Conservation (phyloP, 1,140 invertebrate species). For the Drosophila pachea region DNA sequence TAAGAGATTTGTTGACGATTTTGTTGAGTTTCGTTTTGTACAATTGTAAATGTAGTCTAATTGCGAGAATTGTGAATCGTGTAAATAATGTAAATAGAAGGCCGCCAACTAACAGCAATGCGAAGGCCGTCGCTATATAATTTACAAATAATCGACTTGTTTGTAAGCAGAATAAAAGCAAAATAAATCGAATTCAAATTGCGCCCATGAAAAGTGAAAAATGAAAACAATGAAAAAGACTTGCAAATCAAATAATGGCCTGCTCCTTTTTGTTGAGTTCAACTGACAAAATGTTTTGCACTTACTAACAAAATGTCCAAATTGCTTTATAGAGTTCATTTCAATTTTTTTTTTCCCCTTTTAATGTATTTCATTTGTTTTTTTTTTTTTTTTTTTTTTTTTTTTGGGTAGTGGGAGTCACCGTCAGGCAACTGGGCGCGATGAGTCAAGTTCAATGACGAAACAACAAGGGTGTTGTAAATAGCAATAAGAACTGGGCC, state of each 20-base stretch:
- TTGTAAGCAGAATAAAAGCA: slow-evolving; percentile 54
- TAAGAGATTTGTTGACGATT: slow-evolving; percentile 69
- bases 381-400: slow-evolving; percentile 6
- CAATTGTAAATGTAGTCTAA: slow-evolving; percentile 61
- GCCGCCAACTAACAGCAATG: slow-evolving; percentile 43
- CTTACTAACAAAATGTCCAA: slow-evolving; percentile 35
- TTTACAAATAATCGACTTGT: slow-evolving; percentile 70
- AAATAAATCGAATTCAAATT: slow-evolving; percentile 64
- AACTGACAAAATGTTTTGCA: slow-evolving; percentile 54
- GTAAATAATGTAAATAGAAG: slow-evolving; percentile 76
- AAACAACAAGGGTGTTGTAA: slow-evolving; percentile 39
- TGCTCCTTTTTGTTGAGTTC: background rate
- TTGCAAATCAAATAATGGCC: slow-evolving; percentile 34
- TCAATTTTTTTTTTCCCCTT: slow-evolving; percentile 4
- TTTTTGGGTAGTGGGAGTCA: slow-evolving; percentile 13
- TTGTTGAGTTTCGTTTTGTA: slow-evolving; percentile 73
- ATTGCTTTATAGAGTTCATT: slow-evolving; percentile 3
- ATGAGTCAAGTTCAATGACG: slow-evolving; percentile 78
- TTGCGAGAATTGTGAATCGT: slow-evolving; percentile 49
- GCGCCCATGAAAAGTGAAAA: slow-evolving; percentile 34
- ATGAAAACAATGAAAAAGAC: slow-evolving; percentile 1
- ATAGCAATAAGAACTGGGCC: background rate
- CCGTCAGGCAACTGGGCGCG: slow-evolving; percentile 31
- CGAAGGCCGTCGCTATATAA: slow-evolving; percentile 58
- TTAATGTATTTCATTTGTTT: background rate